A percentile compares a stretch with the other conserved stretches of the same genome.
Conservation (phyloP, 1,140 invertebrate genomes). For the Megalopta genalis region DNA sequence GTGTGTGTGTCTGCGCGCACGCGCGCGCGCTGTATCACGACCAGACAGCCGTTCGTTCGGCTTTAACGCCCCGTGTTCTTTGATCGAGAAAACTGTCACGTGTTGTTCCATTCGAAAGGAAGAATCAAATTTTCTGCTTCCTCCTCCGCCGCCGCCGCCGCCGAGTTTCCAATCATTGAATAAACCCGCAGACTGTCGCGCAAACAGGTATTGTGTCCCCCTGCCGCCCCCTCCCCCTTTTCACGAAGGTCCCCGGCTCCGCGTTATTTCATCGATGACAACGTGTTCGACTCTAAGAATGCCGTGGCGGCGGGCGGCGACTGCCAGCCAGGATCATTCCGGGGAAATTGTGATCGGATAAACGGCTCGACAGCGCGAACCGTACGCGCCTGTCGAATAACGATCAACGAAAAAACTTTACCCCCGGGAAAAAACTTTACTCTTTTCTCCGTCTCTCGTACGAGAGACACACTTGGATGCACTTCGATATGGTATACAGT, state of each 20-base stretch:
- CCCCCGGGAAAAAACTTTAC: no score
- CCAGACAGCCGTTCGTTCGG: conserved; percentile 10
- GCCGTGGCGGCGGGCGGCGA: neutral
- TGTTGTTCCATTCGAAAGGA: conserved; percentile 29
- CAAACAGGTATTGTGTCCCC: neutral
- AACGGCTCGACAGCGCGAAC: neutral
- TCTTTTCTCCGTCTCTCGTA: no score
- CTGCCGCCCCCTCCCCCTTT: neutral
- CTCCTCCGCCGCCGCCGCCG: neutral
- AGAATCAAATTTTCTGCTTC: conserved; percentile 46
- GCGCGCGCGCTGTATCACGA: conserved; percentile 21
- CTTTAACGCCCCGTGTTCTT: conserved; percentile 34
- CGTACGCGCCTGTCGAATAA: no score
- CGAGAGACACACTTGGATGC: no score
- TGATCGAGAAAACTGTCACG: conserved; percentile 48
- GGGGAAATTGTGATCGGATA: neutral
- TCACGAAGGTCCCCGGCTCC: neutral
- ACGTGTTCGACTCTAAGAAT: neutral
- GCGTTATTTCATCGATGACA: neutral
- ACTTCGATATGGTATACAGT: no score
- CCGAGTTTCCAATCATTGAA: conserved; percentile 45
- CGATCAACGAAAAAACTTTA: no score
- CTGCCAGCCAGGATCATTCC: neutral
- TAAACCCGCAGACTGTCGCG: conserved; percentile 27
- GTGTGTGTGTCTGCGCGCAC: no score